These are phyloP conservation scores for Dinothrombium tinctorium DNA, from an alignment of 1,140 invertebrate species.

Conservation along the genomic window DNA sequence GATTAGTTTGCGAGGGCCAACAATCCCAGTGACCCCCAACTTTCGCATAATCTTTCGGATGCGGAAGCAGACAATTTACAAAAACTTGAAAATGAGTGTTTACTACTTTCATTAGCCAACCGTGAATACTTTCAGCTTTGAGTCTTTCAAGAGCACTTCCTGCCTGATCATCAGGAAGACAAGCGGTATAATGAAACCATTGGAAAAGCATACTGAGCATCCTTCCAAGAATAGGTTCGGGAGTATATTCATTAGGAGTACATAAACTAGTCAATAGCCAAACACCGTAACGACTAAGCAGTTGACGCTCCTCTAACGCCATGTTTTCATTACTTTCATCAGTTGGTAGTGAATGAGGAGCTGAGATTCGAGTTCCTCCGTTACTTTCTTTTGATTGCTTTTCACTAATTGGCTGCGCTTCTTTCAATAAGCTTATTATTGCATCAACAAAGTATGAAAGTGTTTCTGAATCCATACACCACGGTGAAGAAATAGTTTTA, in stretches of 20 bases:
- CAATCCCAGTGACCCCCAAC: constrained; percentile 28
- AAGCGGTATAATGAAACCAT: constrained; percentile 95
- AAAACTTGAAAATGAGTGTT: constrained; percentile 65
- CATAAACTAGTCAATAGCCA: constrained; percentile 88
- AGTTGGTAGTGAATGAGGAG: constrained; percentile 15
- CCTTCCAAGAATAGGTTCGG: constrained; percentile 61
- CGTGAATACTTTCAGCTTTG: constrained; percentile 77
- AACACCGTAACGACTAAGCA: constrained; percentile 81
- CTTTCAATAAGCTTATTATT: constrained; percentile 31
- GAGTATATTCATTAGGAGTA: constrained; percentile 50
- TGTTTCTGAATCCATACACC: constrained; percentile 65
- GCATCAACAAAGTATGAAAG: constrained; percentile 84
- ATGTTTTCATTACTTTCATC: constrained; percentile 19
- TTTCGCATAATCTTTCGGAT: constrained; percentile 64
- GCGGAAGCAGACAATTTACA: constrained; percentile 56
- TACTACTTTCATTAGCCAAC: constrained; percentile 64
- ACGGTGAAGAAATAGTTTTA: constrained; percentile 52
- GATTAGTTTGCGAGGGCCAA: constrained; percentile 48
- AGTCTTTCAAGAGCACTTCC: constrained; percentile 66
- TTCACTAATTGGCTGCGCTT: constrained; percentile 22
- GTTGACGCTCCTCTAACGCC: constrained; percentile 43
- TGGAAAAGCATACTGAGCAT: constrained; percentile 88
- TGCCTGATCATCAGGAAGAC: constrained; percentile 70
- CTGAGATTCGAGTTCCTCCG: background rate
- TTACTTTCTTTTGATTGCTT: constrained; percentile 15